phyloP scores from a whole-genome alignment of 2,888 invertebrate genomes.

The Taenaris catops region DNA sequence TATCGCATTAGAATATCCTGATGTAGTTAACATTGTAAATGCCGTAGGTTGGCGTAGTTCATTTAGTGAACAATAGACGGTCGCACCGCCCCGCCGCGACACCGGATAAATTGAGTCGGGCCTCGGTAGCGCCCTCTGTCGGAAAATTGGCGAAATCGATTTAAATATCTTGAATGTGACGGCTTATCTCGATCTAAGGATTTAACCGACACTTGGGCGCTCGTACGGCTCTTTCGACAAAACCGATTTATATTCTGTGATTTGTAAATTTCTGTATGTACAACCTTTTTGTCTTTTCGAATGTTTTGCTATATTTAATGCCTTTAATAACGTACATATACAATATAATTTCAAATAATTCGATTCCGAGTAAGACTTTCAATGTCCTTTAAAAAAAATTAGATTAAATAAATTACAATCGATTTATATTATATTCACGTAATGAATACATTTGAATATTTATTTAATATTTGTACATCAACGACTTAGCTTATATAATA shows the following conservation, averaged over 20 bases:
- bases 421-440: no score
- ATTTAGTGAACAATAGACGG: conserved; percentile 72
- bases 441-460: no score
- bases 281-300: no score
- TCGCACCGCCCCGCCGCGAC: conserved; percentile 55
- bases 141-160: conserved; percentile 79
- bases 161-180: conserved; percentile 77
- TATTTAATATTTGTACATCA: no score
- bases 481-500: no score
- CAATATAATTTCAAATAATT: no score
- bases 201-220: conserved; percentile 41
- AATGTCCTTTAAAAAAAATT: no score
- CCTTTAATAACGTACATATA: no score
- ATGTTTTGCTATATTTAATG: no score
- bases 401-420: no score
- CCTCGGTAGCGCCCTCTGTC: conserved; percentile 61
- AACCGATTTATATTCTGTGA: conserved; percentile 25
- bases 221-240: conserved; percentile 29
- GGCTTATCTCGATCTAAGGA: conserved; percentile 65
- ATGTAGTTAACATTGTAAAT: conserved; percentile 51
- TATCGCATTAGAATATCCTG: conserved; percentile 29
- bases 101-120: conserved; percentile 73
- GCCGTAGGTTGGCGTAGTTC: conserved; percentile 63
- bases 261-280: background rate
- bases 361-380: no score